Percentiles rank a stretch among this genome's conserved stretches.
phyloP scores from a whole-genome alignment of 1,140 invertebrate species.

The Periplaneta americana region DNA sequence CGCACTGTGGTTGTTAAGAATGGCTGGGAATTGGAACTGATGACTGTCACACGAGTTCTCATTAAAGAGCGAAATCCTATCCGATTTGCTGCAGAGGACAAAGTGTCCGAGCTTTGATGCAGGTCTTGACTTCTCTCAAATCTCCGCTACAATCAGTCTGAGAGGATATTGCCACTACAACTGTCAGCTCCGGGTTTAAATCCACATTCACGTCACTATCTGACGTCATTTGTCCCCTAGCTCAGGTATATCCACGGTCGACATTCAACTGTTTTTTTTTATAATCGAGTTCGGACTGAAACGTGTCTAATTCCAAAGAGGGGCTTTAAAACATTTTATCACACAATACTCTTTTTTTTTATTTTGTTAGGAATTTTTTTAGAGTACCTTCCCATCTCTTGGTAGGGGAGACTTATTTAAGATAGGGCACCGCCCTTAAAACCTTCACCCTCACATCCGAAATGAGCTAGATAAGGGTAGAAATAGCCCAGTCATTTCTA shows the following conservation, averaged over 20 bases:
- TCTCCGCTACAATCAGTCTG: no score
- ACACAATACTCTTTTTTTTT: not conserved
- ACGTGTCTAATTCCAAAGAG: not conserved
- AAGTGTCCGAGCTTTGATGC: no score
- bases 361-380: no score
- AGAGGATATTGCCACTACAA: no score
- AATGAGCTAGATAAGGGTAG: not conserved
- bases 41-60: no score
- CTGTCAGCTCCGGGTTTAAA: no score
- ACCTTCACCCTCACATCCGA: not conserved
- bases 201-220: not conserved
- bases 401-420: not conserved
- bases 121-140: no score
- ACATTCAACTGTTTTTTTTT: not conserved
- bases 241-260: not conserved
- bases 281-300: not conserved
- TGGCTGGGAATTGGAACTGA: no score
- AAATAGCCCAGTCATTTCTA: not conserved
- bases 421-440: not conserved
- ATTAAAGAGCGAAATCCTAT: no score
- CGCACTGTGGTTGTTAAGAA: no score
- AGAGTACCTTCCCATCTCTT: not conserved
- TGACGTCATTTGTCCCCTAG: not conserved
- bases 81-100: no score
- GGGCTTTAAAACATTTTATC: not conserved